Percentiles rank a stretch among this genome's conserved stretches.
Conservation (phyloP, 2,797 vertebrate genomes). For the Leuciscus waleckii region DNA sequence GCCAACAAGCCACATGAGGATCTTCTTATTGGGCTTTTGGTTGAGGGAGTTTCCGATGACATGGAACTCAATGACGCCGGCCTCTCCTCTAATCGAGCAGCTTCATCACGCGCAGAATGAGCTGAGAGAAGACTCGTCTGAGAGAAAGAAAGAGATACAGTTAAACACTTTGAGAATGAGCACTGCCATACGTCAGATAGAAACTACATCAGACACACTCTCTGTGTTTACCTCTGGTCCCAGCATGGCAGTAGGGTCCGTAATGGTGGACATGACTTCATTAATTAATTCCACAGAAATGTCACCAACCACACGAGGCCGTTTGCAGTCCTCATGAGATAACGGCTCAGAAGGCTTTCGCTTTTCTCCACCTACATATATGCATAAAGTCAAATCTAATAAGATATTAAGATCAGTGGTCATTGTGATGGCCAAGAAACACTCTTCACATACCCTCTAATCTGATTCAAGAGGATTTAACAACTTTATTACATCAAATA, state of each 20-base stretch:
- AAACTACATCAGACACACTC: background rate
- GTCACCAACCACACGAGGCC: conserved; percentile 89
- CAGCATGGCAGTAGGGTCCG: conserved; percentile 91
- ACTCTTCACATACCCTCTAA: background rate
- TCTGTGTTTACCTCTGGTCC: conserved; percentile 88
- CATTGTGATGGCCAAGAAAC: background rate
- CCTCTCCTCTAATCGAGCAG: conserved; percentile 92
- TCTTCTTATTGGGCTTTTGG: conserved; percentile 97
- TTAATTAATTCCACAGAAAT: conserved; percentile 97
- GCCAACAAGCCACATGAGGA: conserved; percentile 97
- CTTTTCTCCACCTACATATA: conserved; percentile 84
- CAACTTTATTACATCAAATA: background rate
- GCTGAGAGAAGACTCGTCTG: conserved; percentile 94
- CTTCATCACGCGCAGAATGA: conserved; percentile 94
- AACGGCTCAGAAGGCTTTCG: conserved; percentile 89
- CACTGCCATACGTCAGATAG: background rate
- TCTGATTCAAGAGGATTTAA: background rate
- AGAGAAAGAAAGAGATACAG: background rate
- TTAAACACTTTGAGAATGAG: background rate
- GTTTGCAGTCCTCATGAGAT: conserved; percentile 89
- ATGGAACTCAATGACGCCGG: conserved; percentile 95
- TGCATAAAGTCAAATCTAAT: background rate
- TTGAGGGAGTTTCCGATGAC: conserved; percentile 95
- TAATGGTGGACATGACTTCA: conserved; percentile 98
- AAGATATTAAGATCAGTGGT: background rate